Evolutionary conservation across 1,140 invertebrate genomes (phyloP).

Genomic region (Helicoverpa armigera): DNA sequence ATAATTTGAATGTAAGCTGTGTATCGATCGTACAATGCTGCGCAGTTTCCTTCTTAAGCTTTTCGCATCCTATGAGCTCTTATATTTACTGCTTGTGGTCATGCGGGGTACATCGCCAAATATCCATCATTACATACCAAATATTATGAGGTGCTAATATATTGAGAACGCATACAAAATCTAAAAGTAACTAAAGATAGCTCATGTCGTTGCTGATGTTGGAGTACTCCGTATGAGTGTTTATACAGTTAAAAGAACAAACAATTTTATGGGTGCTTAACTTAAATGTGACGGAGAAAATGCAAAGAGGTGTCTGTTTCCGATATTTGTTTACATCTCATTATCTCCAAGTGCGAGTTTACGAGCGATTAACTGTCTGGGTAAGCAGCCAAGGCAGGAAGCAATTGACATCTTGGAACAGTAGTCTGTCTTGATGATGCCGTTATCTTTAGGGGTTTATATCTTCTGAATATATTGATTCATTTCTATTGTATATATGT

Average conservation of each 20-base stretch:
- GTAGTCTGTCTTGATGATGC: slow-evolving; percentile 27
- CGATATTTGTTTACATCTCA: slow-evolving; percentile 63
- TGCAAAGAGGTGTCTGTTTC: slow-evolving; percentile 61
- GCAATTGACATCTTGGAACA: slow-evolving; percentile 51
- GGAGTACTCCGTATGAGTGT: slow-evolving; percentile 34
- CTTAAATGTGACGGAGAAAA: slow-evolving; percentile 60
- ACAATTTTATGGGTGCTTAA: slow-evolving; percentile 61
- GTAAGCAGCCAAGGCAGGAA: slow-evolving; percentile 58
- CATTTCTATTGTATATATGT: slow-evolving; percentile 33
- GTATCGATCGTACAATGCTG: background rate
- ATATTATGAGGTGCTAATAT: slow-evolving; percentile 31
- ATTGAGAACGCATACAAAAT: slow-evolving; percentile 22
- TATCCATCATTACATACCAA: background rate
- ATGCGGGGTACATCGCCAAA: background rate
- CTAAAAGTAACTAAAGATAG: slow-evolving; percentile 16
- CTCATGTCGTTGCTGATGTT: slow-evolving; percentile 9
- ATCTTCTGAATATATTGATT: slow-evolving; percentile 29
- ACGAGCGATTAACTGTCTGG: slow-evolving; percentile 62
- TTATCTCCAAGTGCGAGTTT: slow-evolving; percentile 62
- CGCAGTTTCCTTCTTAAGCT: slow-evolving; percentile 6
- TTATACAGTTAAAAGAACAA: slow-evolving; percentile 70
- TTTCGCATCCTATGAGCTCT: background rate
- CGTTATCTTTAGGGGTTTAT: background rate
- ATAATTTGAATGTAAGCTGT: slow-evolving; percentile 34
- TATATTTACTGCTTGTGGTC: slow-evolving; percentile 11